A percentile compares a stretch with the other conserved stretches of the same genome.
phyloP scores from a whole-genome alignment of 2,888 invertebrate species.

The Polietes domitor region DNA sequence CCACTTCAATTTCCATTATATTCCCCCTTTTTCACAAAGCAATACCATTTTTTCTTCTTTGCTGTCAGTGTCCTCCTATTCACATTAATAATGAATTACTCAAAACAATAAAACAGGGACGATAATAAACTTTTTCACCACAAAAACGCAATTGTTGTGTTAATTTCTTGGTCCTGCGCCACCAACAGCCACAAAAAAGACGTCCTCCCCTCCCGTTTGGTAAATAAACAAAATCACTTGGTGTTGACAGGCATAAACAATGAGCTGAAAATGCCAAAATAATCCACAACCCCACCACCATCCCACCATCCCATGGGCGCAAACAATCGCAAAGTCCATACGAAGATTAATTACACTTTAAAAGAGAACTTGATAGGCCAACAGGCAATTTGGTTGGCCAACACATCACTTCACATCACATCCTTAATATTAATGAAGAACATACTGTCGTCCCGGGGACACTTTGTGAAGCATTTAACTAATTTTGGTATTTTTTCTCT shows the following conservation, averaged over 20 bases:
- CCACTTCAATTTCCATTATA: not conserved
- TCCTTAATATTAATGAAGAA: not conserved
- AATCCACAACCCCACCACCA: constrained; percentile 1
- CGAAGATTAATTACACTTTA: constrained; percentile 55
- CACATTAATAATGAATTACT: constrained; percentile 38
- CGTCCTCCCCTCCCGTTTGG: not conserved
- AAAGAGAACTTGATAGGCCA: constrained; percentile 16
- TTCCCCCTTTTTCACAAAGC: not conserved
- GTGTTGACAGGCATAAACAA: constrained; percentile 52
- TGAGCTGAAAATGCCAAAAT: constrained; percentile 43
- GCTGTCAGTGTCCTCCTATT: not conserved
- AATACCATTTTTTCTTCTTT: not conserved
- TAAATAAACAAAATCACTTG: constrained; percentile 48
- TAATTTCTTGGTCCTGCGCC: constrained; percentile 30
- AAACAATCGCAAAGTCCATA: constrained; percentile 1
- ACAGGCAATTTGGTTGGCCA: not conserved
- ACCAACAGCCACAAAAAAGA: not conserved
- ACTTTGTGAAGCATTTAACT: not conserved
- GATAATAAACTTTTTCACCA: constrained; percentile 42
- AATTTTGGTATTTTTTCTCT: not conserved
- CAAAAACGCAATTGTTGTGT: constrained; percentile 39
- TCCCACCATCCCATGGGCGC: not conserved
- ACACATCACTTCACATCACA: not conserved
- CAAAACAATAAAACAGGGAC: constrained; percentile 16
- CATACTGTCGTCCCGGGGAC: not conserved